Evolutionary conservation across 2,113 vertebrate species (phyloP).

Genomic region (Mormyrus iriodes): DNA sequence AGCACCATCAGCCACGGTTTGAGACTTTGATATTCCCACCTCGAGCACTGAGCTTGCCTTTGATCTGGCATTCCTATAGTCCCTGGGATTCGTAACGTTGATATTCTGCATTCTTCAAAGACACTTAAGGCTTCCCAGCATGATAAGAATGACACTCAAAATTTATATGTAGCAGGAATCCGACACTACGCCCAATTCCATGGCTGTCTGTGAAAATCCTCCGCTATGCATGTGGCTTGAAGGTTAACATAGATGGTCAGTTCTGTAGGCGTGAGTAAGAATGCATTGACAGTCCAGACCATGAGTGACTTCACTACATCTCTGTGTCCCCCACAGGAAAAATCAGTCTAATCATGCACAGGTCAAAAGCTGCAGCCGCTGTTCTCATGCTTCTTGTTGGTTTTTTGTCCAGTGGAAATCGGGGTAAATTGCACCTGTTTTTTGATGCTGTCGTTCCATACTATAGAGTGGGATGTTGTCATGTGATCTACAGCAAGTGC

Average conservation of each 20-base stretch:
- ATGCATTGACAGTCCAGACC: conserved; percentile 46
- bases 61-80: not conserved
- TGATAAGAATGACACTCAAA: not conserved
- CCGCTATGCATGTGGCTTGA: not conserved
- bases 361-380: conserved; percentile 20
- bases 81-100: not conserved
- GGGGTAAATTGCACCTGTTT: conserved; percentile 43
- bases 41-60: not conserved
- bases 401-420: conserved; percentile 38
- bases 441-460: conserved; percentile 12
- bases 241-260: not conserved
- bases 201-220: not conserved
- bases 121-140: not conserved
- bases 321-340: conserved; percentile 38
- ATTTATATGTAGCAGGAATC: not conserved
- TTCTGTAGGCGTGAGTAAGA: conserved; percentile 16
- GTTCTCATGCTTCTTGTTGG: conserved; percentile 39
- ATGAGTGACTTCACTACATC: conserved; percentile 37
- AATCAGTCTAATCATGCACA: conserved; percentile 45
- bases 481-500: not conserved
- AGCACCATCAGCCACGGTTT: not conserved
- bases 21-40: not conserved
- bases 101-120: not conserved
- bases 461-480: not conserved
- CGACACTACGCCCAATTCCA: not conserved